Conservation (phyloP, 2,113 vertebrate species). For the Serinus canaria region DNA sequence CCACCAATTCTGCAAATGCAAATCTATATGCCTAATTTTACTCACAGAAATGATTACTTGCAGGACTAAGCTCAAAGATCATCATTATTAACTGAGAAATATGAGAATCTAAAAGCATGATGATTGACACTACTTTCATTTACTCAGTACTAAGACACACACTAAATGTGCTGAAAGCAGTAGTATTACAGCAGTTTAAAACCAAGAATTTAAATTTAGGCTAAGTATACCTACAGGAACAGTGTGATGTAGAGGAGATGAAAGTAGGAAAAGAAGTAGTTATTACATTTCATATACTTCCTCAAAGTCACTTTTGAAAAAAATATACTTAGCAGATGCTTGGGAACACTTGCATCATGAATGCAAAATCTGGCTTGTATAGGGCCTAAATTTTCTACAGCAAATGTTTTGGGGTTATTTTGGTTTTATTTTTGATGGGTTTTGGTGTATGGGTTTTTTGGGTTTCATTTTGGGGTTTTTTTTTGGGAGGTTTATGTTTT, state of each 20-base stretch:
- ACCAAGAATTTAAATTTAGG: background rate
- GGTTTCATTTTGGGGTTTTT: fast-evolving
- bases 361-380: background rate
- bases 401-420: background rate
- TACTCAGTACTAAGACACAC: background rate
- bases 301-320: background rate
- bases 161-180: background rate
- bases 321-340: background rate
- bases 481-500: background rate
- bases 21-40: background rate
- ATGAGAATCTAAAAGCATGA: background rate
- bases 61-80: background rate
- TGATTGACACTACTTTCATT: background rate
- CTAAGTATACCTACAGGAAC: background rate
- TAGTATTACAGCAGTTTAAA: background rate
- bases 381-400: background rate
- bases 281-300: background rate
- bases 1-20: background rate
- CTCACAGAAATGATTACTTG: background rate
- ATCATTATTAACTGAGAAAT: background rate
- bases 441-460: background rate
- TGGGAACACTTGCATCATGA: background rate
- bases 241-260: background rate
- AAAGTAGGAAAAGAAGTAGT: background rate
- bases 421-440: background rate